Percentiles rank a stretch among this genome's conserved stretches.
Evolutionary conservation across 2,797 vertebrate genomes (phyloP).

Genomic region (Cyprinella venusta): DNA sequence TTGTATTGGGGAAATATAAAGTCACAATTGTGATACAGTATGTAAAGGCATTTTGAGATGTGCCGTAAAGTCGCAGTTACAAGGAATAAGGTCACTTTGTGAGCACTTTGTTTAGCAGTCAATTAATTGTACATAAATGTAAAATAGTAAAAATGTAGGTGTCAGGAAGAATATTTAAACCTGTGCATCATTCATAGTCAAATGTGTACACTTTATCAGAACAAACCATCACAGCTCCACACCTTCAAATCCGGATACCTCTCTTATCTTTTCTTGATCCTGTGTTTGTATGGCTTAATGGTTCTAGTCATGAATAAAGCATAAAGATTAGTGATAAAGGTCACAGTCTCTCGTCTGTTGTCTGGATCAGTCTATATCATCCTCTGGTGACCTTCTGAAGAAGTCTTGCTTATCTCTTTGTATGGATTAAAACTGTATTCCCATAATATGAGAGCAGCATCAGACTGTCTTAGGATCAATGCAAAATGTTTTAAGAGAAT

Average conservation of each 20-base stretch:
- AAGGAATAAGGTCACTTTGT: not conserved
- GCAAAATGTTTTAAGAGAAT: conserved; percentile 1
- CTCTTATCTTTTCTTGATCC: conserved; percentile 34
- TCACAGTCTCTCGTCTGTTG: conserved; percentile 1
- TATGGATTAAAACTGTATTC: not conserved
- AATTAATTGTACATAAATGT: conserved; percentile 1
- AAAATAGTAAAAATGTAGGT: not conserved
- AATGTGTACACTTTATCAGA: conserved; percentile 28
- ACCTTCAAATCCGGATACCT: conserved; percentile 21
- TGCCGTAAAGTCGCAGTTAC: not conserved
- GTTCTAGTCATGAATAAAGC: not conserved
- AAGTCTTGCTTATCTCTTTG: not conserved
- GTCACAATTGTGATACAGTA: too few species aligned
- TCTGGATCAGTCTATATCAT: not conserved
- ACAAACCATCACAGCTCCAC: conserved; percentile 28
- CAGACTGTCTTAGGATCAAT: not conserved
- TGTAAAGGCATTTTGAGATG: too few species aligned
- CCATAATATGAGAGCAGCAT: not conserved
- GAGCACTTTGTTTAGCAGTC: conserved; percentile 1
- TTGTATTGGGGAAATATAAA: not conserved
- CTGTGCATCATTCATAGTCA: not conserved
- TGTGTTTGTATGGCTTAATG: conserved; percentile 14
- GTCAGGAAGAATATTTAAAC: conserved; percentile 1
- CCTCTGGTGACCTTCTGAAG: conserved; percentile 11
- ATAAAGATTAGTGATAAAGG: conserved; percentile 9